phyloP scores from a whole-genome alignment of 2,888 invertebrate genomes.

The Patella depressa region DNA sequence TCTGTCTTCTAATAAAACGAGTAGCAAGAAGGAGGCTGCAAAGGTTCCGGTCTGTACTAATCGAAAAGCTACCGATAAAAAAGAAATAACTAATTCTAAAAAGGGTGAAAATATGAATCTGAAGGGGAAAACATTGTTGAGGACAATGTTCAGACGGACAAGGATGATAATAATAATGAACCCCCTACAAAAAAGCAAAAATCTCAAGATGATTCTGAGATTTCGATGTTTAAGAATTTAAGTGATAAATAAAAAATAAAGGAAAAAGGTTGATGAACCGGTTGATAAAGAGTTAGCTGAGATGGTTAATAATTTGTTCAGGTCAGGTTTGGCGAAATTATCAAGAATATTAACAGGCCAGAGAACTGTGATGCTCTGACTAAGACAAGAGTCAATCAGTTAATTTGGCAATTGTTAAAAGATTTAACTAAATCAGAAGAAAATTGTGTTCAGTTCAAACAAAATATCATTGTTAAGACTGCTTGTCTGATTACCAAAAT shows the following conservation, averaged over 20 bases:
- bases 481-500: no score
- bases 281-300: slow-evolving; percentile 18
- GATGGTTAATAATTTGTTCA: slow-evolving; percentile 22
- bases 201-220: neutral
- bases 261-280: slow-evolving; percentile 14
- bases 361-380: slow-evolving; percentile 16
- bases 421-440: neutral
- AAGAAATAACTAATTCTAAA: no score
- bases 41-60: no score
- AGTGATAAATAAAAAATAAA: neutral
- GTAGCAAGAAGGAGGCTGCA: no score
- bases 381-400: neutral
- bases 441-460: no score
- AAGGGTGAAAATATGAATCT: no score
- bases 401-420: neutral
- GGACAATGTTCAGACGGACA: no score
- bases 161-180: neutral
- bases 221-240: neutral
- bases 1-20: no score
- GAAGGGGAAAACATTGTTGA: neutral
- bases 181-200: neutral
- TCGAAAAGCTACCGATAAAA: no score
- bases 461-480: no score
- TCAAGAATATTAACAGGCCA: slow-evolving; percentile 18
- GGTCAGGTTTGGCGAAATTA: neutral